Base-by-base conservation (phyloP, 2,113 vertebrate genomes). In the Galemys pyrenaicus region DNA sequence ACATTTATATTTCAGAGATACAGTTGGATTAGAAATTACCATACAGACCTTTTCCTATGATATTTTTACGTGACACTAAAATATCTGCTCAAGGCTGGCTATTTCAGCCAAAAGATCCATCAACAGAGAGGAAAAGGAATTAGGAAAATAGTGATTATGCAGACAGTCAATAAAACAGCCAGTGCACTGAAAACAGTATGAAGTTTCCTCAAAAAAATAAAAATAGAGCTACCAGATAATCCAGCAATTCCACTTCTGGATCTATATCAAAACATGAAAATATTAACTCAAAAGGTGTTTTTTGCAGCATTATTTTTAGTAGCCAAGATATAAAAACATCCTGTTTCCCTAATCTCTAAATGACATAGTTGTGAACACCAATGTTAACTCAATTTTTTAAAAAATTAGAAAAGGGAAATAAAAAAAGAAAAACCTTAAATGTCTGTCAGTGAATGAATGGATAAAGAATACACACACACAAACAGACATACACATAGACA, bases 1-100 rank as follows among this genome's bases (percentile, higher is more conserved):
- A 94, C 32, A 94, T 44, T 78, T 58, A 88, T 46, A 7, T 94
- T 96, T 92, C 88, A 91, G 87, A 95, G 51, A 80, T 35, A 56
- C 77, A 51, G 30, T 54, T 89, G 60, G 3, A 28, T 58, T 95
- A 35, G n/a, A 95, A 95, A 95, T 79, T 37, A 94, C 56, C 82
- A 80, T 26, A 35, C 6, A 95, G 51, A 89, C 6, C 11, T 93
- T 94, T 58, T 49, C 54, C 24, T 71, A 74, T 49, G 26, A 46
- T 94, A 62, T 64, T 58, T 83, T 71, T 74, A 75, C 22, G 32
- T 83, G 37, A 91, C 24, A 44, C 5, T 44, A 88, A 87, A 93
- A 92, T 87, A 94, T 78, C 62, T 89, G 22, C 67, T 84, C 95
- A 96, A 67, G 26, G 9, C 12, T 90, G 80, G 39, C 37, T 22